Conservation (phyloP, 2,113 vertebrate species). For the Heterotilapia buettikoferi region DNA sequence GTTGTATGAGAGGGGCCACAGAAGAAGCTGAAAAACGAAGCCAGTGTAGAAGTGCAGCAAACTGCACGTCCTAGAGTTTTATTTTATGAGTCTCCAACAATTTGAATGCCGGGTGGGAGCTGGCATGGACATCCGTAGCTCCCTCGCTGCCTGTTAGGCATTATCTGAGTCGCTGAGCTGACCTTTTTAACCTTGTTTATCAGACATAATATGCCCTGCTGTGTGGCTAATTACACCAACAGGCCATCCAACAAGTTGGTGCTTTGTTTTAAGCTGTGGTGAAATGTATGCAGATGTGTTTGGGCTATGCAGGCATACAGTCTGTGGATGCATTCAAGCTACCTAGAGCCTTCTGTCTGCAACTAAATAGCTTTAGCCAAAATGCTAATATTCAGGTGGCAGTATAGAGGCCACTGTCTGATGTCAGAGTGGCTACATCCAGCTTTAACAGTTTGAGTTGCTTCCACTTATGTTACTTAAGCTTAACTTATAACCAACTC, state of each 20-base stretch:
- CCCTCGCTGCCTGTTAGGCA: not conserved
- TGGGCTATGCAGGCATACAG: not conserved
- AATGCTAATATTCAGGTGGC: not conserved
- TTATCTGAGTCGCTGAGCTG: not conserved
- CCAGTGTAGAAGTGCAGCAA: not conserved
- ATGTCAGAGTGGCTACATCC: not conserved
- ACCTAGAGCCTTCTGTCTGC: not conserved
- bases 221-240: not conserved
- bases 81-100: not conserved
- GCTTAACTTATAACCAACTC: not conserved
- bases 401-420: not conserved
- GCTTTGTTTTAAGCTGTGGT: not conserved
- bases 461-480: not conserved
- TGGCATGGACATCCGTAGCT: not conserved
- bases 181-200: not conserved
- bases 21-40: not conserved
- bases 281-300: not conserved
- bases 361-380: not conserved
- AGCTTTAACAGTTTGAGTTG: not conserved
- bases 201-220: not conserved
- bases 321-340: not conserved
- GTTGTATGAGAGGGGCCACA: not conserved
- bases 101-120: not conserved
- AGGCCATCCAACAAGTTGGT: not conserved
- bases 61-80: not conserved